Evolutionary conservation across 2,797 vertebrate species (phyloP).

Genomic region (Numenius phaeopus): DNA sequence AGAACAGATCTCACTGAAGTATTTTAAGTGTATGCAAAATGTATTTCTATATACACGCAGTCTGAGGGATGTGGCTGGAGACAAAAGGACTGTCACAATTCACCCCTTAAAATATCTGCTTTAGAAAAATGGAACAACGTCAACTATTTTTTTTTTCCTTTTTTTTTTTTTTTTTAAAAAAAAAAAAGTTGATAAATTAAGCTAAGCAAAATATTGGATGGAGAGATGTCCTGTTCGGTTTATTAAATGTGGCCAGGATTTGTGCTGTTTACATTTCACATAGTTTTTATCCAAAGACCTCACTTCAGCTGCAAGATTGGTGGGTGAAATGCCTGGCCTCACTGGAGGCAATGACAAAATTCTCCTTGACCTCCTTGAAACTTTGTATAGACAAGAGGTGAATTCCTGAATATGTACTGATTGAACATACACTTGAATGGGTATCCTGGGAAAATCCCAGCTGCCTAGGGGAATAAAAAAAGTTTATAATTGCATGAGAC

Average conservation of each 20-base stretch:
- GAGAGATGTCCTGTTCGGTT: background rate
- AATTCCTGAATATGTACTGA: constrained; percentile 73
- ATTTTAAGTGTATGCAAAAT: constrained; percentile 19
- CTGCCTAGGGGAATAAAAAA: constrained; percentile 63
- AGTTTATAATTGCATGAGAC: constrained; percentile 60
- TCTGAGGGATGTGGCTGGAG: background rate
- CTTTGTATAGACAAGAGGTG: constrained; percentile 73
- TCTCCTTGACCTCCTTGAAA: constrained; percentile 71
- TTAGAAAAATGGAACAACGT: background rate
- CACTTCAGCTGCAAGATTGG: constrained; percentile 22
- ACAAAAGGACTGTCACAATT: background rate
- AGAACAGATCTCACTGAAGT: background rate
- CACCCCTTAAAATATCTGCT: background rate
- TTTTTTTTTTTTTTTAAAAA: background rate
- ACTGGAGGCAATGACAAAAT: constrained; percentile 65
- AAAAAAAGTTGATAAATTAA: background rate
- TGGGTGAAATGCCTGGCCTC: constrained; percentile 61
- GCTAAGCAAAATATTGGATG: background rate
- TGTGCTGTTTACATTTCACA: constrained; percentile 30
- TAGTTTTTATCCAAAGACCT: constrained; percentile 37
- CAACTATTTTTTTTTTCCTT: background rate
- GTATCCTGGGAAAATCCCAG: constrained; percentile 71
- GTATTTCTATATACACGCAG: background rate
- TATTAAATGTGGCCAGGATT: constrained; percentile 1
- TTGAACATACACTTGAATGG: constrained; percentile 71